A percentile compares a stretch with the other conserved stretches of the same genome.
These are phyloP conservation scores for Philereme vetulata DNA, from an alignment of 2,888 invertebrate genomes.

Conservation along the genomic window DNA sequence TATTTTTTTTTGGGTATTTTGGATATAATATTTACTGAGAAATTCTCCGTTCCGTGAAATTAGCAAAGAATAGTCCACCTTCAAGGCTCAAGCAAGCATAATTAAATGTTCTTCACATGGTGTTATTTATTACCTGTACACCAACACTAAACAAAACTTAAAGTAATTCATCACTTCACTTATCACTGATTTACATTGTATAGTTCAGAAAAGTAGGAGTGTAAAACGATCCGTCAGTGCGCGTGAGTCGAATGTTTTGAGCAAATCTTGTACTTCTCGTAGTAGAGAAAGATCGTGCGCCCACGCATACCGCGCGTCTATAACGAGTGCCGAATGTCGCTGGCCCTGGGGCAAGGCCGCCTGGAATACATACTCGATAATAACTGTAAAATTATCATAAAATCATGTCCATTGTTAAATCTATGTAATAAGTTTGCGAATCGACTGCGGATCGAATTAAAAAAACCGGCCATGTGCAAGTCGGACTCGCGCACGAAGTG, in stretches of 20 bases:
- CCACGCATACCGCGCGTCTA: slow-evolving; percentile 71
- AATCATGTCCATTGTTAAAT: no score
- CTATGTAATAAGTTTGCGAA: no score
- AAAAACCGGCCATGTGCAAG: no score
- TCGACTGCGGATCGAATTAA: no score
- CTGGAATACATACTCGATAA: slow-evolving; percentile 56
- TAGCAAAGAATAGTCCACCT: background rate
- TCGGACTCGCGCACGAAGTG: no score
- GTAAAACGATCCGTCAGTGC: slow-evolving; percentile 67
- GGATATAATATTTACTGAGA: no score
- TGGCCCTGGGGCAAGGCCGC: slow-evolving; percentile 76
- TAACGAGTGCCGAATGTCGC: slow-evolving; percentile 72
- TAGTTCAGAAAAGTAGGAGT: slow-evolving; percentile 47
- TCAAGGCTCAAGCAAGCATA: no score
- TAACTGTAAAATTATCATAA: background rate
- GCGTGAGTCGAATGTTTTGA: slow-evolving; percentile 70
- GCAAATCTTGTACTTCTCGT: slow-evolving; percentile 62
- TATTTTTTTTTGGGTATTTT: no score
- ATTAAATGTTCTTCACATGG: background rate
- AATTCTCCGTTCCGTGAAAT: no score
- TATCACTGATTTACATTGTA: slow-evolving; percentile 38
- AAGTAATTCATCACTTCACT: slow-evolving; percentile 64
- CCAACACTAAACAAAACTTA: slow-evolving; percentile 69
- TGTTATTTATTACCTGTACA: slow-evolving; percentile 63
- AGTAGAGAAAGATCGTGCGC: slow-evolving; percentile 70